These are phyloP conservation scores for Seladonia tumulorum DNA, from an alignment of 2,888 invertebrate genomes.

Conservation along the genomic window DNA sequence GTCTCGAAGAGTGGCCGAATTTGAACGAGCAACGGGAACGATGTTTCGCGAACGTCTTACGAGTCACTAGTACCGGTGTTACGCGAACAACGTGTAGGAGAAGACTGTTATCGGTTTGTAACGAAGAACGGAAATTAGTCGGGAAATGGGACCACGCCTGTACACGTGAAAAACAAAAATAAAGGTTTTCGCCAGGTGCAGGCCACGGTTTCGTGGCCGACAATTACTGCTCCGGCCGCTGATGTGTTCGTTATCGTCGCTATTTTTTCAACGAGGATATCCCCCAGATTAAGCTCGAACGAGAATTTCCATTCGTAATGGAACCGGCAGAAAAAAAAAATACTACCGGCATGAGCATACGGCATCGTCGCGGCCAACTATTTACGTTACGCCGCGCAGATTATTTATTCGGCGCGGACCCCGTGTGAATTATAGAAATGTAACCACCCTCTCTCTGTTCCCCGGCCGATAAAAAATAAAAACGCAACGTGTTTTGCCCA, in stretches of 20 bases:
- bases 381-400: conserved; percentile 27
- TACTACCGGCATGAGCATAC: not conserved
- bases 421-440: conserved; percentile 43
- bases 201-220: conserved; percentile 49
- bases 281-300: conserved; percentile 58
- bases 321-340: conserved; percentile 47
- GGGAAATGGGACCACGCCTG: conserved; percentile 40
- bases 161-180: conserved; percentile 31
- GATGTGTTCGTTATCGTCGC: conserved; percentile 64
- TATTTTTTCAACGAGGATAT: conserved; percentile 59
- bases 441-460: not conserved
- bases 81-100: not conserved
- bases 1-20: not conserved
- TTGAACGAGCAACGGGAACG: too few relatives aligned
- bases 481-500: not conserved
- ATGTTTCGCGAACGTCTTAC: too few relatives aligned
- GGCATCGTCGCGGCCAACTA: conserved; percentile 23
- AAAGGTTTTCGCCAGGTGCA: conserved; percentile 26
- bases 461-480: not conserved
- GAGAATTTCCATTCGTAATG: conserved; percentile 67
- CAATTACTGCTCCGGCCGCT: conserved; percentile 57
- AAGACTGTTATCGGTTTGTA: conserved; percentile 23
- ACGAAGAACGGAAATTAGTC: conserved; percentile 48
- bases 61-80: not conserved
- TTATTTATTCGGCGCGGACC: conserved; percentile 42